Base-by-base conservation (phyloP, 2,888 invertebrate species). In the Lobophora halterata region DNA sequence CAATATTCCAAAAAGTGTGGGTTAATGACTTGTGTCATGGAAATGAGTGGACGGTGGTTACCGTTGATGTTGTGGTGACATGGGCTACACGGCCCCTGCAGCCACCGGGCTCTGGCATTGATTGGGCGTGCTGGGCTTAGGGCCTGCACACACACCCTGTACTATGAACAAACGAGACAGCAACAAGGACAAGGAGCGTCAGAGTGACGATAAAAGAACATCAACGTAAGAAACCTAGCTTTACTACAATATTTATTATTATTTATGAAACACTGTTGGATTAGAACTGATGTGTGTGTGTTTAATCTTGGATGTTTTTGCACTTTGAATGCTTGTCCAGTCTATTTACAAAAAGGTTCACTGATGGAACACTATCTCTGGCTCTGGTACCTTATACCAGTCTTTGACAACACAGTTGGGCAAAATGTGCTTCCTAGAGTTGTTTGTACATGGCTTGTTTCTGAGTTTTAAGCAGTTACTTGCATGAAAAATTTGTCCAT, bases 111-210 rank as follows among this genome's bases (percentile, higher is more conserved):
- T 79, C 75, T 64, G 75, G 81, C 78, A 81, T 80, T 81, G 80
- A 82, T 67, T 68, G 56, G 69, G 65, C 61, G 86, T 80, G 87
- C 77, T 65, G 70, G 85, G 79, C 78, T 66, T 64, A 62, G 62
- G 39, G 82, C 88, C 85, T 78, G 83, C 80, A 80, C 83, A 60
- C 67, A 71, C 66, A 71, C 64, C 70, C 74, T 73, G 69, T 79
- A 88, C 79, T 79, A 88, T 88, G 88, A 87, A 88, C 76, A 88
- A 86, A 70, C 80, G 86, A 58, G 87, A 87, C 55, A 77, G 77
- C 71, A 86, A 69, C 72, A 83, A 87, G 71, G 86, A 87, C 46
- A 87, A 88, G 68, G 88, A 88, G 76, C 86, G 88, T 70, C 86
- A 87, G 66, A 86, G 80, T 63, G 88, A 88, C 65, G 88, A 88